These are phyloP conservation scores for Iselma pallidipennis DNA, from an alignment of 2,888 invertebrate species.

Conservation along the genomic window DNA sequence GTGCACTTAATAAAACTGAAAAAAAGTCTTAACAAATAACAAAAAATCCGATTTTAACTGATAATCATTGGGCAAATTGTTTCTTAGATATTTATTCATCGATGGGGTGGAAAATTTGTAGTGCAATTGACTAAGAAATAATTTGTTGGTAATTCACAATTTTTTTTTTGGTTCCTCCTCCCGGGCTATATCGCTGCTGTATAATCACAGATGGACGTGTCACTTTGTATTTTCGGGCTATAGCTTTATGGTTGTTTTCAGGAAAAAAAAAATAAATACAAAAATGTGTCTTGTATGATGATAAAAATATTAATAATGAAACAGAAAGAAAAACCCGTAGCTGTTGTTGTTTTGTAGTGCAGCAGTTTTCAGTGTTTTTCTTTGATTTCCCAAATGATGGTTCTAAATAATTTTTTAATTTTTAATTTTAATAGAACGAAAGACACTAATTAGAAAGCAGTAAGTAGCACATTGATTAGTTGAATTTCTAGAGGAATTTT, in stretches of 20 bases:
- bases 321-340: neutral
- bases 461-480: slow-evolving; percentile 34
- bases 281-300: slow-evolving; percentile 20
- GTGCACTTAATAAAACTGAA: slow-evolving; percentile 47
- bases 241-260: slow-evolving; percentile 16
- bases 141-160: slow-evolving; percentile 14
- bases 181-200: slow-evolving; percentile 19
- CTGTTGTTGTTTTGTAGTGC: slow-evolving; percentile 7
- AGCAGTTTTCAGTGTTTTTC: slow-evolving; percentile 2
- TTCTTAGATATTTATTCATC: slow-evolving; percentile 12
- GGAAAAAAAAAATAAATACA: neutral
- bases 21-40: slow-evolving; percentile 12
- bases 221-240: slow-evolving; percentile 17
- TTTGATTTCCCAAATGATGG: neutral
- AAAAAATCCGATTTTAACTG: neutral
- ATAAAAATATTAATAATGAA: slow-evolving; percentile 1
- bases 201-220: slow-evolving; percentile 20
- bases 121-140: slow-evolving; percentile 25
- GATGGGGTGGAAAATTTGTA: slow-evolving; percentile 5
- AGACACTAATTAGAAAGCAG: slow-evolving; percentile 22
- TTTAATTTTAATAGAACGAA: neutral
- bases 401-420: slow-evolving; percentile 5
- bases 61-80: slow-evolving; percentile 21
- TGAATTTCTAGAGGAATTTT: slow-evolving; percentile 30
- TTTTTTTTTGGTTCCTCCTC: neutral